phyloP scores from a whole-genome alignment of 2,797 vertebrate species.

The Chanos chanos region DNA sequence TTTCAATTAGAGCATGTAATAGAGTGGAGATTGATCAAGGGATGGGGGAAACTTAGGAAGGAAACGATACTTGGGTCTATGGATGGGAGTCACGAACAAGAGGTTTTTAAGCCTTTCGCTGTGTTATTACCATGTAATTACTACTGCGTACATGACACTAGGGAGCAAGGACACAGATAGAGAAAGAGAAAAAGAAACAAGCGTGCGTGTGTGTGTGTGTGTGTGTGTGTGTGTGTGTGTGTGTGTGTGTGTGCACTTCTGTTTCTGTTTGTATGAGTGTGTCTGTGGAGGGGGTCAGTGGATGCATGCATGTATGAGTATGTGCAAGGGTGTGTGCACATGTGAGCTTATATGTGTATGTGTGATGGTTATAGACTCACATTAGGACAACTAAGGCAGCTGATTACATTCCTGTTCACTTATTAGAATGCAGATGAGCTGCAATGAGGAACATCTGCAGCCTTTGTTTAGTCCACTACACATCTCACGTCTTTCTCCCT shows the following conservation, averaged over 20 bases:
- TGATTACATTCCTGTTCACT: constrained; percentile 72
- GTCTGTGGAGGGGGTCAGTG: no score
- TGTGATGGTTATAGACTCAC: constrained; percentile 46
- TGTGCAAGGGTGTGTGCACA: constrained; percentile 1
- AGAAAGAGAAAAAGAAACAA: not conserved
- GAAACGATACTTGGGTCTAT: not conserved
- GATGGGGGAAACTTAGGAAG: not conserved
- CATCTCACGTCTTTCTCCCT: not conserved
- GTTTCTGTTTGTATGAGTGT: constrained; percentile 5
- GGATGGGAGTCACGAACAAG: no score
- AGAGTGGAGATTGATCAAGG: constrained; percentile 31
- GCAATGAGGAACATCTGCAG: constrained; percentile 72
- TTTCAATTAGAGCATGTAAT: constrained; percentile 38
- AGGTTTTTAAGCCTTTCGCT: not conserved
- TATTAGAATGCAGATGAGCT: constrained; percentile 75
- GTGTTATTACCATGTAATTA: no score
- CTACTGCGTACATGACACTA: no score
- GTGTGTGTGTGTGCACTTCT: not conserved
- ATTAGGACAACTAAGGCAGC: constrained; percentile 66
- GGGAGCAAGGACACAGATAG: not conserved
- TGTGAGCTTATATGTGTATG: not conserved
- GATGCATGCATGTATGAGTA: not conserved
- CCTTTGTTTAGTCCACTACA: constrained; percentile 48
- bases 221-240: not conserved
- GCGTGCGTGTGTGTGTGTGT: constrained; percentile 5